phyloP scores from a whole-genome alignment of 2,797 vertebrate species.

The Hoplostethus mediterraneus region DNA sequence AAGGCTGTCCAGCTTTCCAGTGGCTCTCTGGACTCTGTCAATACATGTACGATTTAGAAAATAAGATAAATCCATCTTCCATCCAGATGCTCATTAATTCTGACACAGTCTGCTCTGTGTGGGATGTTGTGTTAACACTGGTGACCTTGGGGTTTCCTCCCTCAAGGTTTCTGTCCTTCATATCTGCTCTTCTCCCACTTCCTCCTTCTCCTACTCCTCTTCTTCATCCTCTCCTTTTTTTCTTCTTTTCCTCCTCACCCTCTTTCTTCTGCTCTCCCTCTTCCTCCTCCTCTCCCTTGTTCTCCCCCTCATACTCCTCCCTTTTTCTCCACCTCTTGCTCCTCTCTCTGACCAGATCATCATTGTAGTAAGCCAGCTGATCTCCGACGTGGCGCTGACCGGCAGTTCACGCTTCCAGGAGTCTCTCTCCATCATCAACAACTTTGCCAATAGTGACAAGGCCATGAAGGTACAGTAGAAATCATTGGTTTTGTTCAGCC shows the following conservation, averaged over 20 bases:
- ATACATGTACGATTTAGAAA: not conserved
- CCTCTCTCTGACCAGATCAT: constrained; percentile 88
- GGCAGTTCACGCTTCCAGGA: constrained; percentile 97
- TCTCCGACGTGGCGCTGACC: constrained; percentile 94
- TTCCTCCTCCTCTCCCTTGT: no score
- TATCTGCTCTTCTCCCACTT: no score
- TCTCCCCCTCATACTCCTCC: not conserved
- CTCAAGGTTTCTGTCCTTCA: no score
- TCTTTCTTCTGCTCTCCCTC: no score
- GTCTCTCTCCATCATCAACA: constrained; percentile 98
- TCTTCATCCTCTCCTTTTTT: not conserved
- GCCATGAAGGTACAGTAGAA: constrained; percentile 92
- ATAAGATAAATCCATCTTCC: no score
- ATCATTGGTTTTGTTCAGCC: not conserved
- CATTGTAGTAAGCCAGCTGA: constrained; percentile 97
- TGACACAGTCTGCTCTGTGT: not conserved
- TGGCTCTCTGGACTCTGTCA: not conserved
- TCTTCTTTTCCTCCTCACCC: no score
- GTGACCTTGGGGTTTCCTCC: not conserved
- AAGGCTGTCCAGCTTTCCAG: constrained; percentile 6
- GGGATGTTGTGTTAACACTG: not conserved
- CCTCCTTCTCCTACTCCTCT: not conserved
- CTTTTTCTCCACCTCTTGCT: not conserved
- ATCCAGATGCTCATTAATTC: no score
- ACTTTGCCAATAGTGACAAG: constrained; percentile 98